Conservation (phyloP, 2,113 vertebrate species). For the Coryphaenoides rupestris region DNA sequence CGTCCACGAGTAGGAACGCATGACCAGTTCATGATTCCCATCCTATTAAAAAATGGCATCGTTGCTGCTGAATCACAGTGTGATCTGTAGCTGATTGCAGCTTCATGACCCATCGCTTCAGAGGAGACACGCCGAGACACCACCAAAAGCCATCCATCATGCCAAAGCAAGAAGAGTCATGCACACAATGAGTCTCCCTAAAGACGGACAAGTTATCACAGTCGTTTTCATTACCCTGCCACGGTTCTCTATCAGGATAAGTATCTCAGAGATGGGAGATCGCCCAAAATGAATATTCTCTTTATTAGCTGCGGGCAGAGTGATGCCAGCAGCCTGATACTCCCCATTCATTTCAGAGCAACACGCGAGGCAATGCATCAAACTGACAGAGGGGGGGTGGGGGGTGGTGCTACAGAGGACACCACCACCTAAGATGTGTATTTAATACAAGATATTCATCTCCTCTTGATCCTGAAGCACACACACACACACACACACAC, state of each 20-base stretch:
- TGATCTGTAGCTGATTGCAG: too few species aligned
- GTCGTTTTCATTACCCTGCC: too few species aligned
- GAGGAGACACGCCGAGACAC: too few species aligned
- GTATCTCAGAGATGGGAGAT: constrained; percentile 18
- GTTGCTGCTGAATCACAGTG: too few species aligned
- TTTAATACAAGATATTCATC: background rate
- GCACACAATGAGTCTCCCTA: constrained; percentile 5
- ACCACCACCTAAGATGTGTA: background rate
- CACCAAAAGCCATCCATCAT: too few species aligned
- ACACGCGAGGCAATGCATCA: constrained; percentile 37
- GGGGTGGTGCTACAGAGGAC: constrained; percentile 9
- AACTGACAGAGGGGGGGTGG: constrained; percentile 32
- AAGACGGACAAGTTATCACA: constrained; percentile 37
- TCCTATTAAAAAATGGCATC: too few species aligned
- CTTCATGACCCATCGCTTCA: too few species aligned
- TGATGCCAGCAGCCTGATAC: constrained; percentile 18
- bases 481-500: background rate
- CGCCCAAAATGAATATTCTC: constrained; percentile 5
- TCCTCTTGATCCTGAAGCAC: background rate
- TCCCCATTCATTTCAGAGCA: constrained; percentile 35
- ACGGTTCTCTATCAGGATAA: constrained; percentile 32
- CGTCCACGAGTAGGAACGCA: constrained; percentile 22
- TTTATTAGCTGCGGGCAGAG: constrained; percentile 20
- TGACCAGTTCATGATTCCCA: constrained; percentile 29
- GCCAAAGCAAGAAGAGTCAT: too few species aligned